These are phyloP conservation scores for Forbesichthys agassizii DNA, from an alignment of 2,113 vertebrate species.

Conservation along the genomic window DNA sequence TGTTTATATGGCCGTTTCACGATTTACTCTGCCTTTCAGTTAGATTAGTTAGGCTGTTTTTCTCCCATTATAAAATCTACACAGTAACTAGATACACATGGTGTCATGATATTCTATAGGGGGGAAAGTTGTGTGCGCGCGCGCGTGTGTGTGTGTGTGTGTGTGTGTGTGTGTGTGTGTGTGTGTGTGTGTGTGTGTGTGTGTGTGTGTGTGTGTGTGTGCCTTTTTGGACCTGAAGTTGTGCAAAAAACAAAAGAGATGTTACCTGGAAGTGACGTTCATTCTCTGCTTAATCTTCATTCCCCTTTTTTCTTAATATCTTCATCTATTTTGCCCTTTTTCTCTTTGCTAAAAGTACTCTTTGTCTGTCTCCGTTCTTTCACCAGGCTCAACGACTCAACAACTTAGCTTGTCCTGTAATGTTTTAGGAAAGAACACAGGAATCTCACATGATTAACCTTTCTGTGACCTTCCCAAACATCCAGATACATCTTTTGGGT, in stretches of 20 bases:
- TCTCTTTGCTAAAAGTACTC: slow-evolving; percentile 4
- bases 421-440: slow-evolving; percentile 24
- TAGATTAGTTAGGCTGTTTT: slow-evolving; percentile 39
- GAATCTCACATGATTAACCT: slow-evolving; percentile 4
- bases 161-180: not conserved
- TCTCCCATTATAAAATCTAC: slow-evolving; percentile 45
- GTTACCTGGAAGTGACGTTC: slow-evolving; percentile 31
- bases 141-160: not conserved
- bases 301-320: slow-evolving; percentile 42
- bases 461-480: too few species aligned
- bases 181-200: not conserved
- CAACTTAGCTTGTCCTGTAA: slow-evolving; percentile 40
- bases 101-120: slow-evolving; percentile 34
- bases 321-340: slow-evolving; percentile 55
- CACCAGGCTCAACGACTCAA: slow-evolving; percentile 12
- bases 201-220: not conserved
- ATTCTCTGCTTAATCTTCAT: slow-evolving; percentile 37
- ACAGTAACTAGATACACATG: slow-evolving; percentile 62
- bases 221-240: too few species aligned
- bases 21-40: slow-evolving; percentile 54
- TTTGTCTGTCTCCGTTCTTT: slow-evolving; percentile 13
- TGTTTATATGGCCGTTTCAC: slow-evolving; percentile 57
- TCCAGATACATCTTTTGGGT: slow-evolving; percentile 22
- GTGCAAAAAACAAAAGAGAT: not conserved
- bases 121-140: not conserved